Base-by-base conservation (phyloP, 2,797 vertebrate species). In the Melanotaenia pygmaea region DNA sequence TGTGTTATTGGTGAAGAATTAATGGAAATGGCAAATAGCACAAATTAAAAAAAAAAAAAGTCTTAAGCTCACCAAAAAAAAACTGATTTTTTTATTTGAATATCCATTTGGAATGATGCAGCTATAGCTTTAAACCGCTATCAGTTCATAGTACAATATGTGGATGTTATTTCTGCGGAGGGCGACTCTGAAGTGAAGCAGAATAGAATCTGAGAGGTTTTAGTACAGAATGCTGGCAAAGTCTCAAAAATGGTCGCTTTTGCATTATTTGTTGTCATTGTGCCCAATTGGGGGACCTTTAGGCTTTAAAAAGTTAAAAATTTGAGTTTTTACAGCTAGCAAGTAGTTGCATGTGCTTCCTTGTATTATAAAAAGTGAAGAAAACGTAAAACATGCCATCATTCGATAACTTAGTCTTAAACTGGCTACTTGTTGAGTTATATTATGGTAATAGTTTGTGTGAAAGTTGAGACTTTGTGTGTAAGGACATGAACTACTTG, bases 401-500 rank as follows among this genome's bases (percentile, higher is more conserved):
- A 13, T 13, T 22, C 5, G 50, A 26, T 22, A 26, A 13, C 18
- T 47, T 9, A 5, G 22, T 53, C 12, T 13, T 24, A 24, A 12
- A 26, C 12, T 24, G n/a, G 22, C 50, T 24, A 24, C 22, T 24
- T 53, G 10, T 11, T 12, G 50, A 56, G 24, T 28, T 56, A 30
- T 14, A 1, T 1, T 16, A 14, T 16, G 54, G 16, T 57, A 32
- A 1, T 57, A 28, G 7, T 32, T 56, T 57, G 54, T 57, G 28
- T 57, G 18, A 57, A 53, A 53, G 51, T 53, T 26, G 51, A 57
- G 18, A 57, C 26, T 57, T 66, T 24, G 53, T 54, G 16, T 69
- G 24, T n/a, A 47, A 61, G 53, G 74, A 59, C 59, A 56, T 60
- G 51, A 83, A 64, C 14, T 30, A 53, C 61, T 69, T 51, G 65